phyloP scores from a whole-genome alignment of 2,888 invertebrate genomes.

The Selenia dentaria region DNA sequence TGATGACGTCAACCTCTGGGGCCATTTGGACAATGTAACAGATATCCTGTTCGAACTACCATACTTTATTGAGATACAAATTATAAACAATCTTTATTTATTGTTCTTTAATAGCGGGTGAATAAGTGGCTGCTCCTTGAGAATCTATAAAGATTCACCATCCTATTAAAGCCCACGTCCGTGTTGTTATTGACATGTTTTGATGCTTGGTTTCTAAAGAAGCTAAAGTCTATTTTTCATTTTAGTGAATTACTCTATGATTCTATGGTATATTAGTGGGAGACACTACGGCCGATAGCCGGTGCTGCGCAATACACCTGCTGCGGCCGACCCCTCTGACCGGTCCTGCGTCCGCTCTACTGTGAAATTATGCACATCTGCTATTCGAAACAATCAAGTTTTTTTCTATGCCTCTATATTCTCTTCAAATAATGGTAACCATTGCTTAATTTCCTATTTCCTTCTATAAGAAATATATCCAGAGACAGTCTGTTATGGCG shows the following conservation, averaged over 20 bases:
- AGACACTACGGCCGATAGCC: constrained; percentile 8
- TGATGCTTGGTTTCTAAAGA: constrained; percentile 6
- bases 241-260: not conserved
- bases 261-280: not conserved
- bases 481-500: no score
- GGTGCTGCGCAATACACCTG: constrained; percentile 58
- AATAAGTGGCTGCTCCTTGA: constrained; percentile 16
- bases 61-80: constrained; percentile 24
- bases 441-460: no score
- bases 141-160: constrained; percentile 14
- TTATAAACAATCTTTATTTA: constrained; percentile 20
- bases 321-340: constrained; percentile 67
- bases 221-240: not conserved
- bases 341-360: constrained; percentile 68
- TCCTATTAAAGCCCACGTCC: constrained; percentile 12
- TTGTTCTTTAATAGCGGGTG: constrained; percentile 15
- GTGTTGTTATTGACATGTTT: constrained; percentile 8
- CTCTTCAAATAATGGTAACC: no score
- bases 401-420: constrained; percentile 4
- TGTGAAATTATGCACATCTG: constrained; percentile 79
- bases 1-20: constrained; percentile 64
- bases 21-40: constrained; percentile 67
- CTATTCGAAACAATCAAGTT: constrained; percentile 38
- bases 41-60: constrained; percentile 31
- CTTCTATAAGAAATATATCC: no score